A percentile compares a stretch with the other conserved stretches of the same genome.
phyloP scores from a whole-genome alignment of 2,888 invertebrate species.

The Hirtodrosophila cameraria region DNA sequence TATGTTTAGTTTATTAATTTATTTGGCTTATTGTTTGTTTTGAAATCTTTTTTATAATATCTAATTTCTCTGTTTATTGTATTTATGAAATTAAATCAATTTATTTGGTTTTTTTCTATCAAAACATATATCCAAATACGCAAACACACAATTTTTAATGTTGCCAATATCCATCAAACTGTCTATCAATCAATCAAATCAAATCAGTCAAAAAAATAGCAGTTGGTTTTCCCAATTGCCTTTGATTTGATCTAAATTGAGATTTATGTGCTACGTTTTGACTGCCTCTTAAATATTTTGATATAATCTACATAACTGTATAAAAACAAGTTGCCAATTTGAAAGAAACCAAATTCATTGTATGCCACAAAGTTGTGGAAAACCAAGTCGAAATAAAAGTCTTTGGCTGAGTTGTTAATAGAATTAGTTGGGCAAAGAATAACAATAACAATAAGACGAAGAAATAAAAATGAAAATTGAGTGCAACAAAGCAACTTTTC shows the following conservation, averaged over 20 bases:
- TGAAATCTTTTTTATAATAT: too few species aligned
- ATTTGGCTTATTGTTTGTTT: too few species aligned
- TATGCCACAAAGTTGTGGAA: background rate
- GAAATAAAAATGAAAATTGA: constrained; percentile 1
- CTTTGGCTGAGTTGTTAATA: background rate
- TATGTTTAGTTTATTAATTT: too few species aligned
- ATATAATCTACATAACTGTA: constrained; percentile 2
- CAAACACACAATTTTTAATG: background rate
- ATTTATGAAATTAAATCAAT: constrained; percentile 4
- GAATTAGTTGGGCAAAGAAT: background rate
- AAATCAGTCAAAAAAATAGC: constrained; percentile 13
- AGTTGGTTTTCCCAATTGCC: constrained; percentile 50
- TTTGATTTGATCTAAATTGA: constrained; percentile 31
- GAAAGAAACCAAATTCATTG: constrained; percentile 10
- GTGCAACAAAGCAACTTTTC: background rate
- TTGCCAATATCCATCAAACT: constrained; percentile 11
- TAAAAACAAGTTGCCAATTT: background rate
- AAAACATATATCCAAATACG: too few species aligned
- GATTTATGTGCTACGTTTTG: background rate
- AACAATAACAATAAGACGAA: too few species aligned
- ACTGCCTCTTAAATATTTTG: background rate
- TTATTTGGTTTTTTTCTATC: background rate
- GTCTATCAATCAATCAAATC: constrained; percentile 43
- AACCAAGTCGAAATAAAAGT: constrained; percentile 2
- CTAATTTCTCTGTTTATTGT: background rate